phyloP scores from a whole-genome alignment of 2,797 vertebrate species.

The Hyperoplus immaculatus region DNA sequence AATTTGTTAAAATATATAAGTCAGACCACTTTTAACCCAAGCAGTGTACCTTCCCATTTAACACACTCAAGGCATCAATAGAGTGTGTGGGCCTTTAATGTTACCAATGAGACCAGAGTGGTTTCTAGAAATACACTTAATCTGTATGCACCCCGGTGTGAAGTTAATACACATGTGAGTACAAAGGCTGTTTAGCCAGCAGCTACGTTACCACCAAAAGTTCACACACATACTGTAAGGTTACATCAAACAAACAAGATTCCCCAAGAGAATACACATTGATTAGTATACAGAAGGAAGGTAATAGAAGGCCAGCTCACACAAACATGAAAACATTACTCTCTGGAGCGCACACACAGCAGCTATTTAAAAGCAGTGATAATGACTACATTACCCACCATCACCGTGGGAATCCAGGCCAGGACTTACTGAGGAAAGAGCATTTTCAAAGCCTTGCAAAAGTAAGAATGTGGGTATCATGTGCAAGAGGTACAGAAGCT shows the following conservation, averaged over 20 bases:
- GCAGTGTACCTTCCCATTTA: neutral
- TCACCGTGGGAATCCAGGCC: constrained; percentile 40
- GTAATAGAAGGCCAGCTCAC: neutral
- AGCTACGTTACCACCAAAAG: neutral
- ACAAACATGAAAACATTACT: constrained; percentile 27
- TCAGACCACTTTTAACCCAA: neutral
- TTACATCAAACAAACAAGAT: constrained; percentile 16
- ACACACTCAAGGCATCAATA: neutral
- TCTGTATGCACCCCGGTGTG: neutral
- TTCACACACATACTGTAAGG: neutral
- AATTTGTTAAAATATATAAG: constrained; percentile 4
- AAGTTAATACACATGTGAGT: constrained; percentile 9
- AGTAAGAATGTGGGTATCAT: constrained; percentile 40
- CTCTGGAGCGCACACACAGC: constrained; percentile 50
- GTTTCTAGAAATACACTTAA: neutral
- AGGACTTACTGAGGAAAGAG: constrained; percentile 49
- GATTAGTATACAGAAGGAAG: neutral
- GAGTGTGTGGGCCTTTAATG: neutral
- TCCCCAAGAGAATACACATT: neutral
- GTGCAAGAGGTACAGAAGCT: constrained; percentile 19
- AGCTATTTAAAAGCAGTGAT: constrained; percentile 59
- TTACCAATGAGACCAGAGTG: neutral
- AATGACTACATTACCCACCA: constrained; percentile 63
- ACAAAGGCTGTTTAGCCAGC: constrained; percentile 2
- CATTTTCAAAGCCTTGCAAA: constrained; percentile 54